phyloP scores from a whole-genome alignment of 2,113 vertebrate genomes.

The Tonatia bakeri region DNA sequence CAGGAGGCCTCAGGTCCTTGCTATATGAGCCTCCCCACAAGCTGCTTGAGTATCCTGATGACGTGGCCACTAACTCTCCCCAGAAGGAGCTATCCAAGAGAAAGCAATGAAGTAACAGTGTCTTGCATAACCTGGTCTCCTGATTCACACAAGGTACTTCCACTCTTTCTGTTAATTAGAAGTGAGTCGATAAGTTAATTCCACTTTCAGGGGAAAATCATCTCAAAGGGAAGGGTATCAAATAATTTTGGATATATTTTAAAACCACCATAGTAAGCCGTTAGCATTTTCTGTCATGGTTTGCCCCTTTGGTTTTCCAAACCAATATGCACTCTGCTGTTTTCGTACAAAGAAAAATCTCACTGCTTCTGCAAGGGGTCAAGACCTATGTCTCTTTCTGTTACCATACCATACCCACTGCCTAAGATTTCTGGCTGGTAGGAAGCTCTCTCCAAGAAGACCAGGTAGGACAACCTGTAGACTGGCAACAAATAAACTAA shows the following conservation, averaged over 20 bases:
- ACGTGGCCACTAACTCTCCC: not conserved
- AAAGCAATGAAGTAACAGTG: not conserved
- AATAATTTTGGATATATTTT: not conserved
- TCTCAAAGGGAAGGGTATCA: not conserved
- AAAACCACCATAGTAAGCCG: not conserved
- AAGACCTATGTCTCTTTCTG: not conserved
- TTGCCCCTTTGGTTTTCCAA: not conserved
- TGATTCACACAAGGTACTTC: not conserved
- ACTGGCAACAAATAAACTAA: not conserved
- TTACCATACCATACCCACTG: not conserved
- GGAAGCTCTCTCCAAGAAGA: not conserved
- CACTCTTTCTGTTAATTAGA: conserved; percentile 28
- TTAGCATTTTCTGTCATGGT: not conserved
- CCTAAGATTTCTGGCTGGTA: not conserved
- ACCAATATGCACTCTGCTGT: not conserved
- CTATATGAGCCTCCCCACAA: not conserved
- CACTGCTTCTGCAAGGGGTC: not conserved
- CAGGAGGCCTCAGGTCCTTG: not conserved
- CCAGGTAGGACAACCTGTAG: not conserved
- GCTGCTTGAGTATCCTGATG: not conserved
- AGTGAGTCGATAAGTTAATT: conserved; percentile 21
- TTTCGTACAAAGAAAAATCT: not conserved
- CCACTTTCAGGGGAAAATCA: not conserved
- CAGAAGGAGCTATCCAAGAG: not conserved
- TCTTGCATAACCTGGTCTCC: conserved; percentile 11